Percentiles rank a stretch among this genome's conserved stretches.
phyloP scores from a whole-genome alignment of 2,113 vertebrate genomes.

The Egretta garzetta region DNA sequence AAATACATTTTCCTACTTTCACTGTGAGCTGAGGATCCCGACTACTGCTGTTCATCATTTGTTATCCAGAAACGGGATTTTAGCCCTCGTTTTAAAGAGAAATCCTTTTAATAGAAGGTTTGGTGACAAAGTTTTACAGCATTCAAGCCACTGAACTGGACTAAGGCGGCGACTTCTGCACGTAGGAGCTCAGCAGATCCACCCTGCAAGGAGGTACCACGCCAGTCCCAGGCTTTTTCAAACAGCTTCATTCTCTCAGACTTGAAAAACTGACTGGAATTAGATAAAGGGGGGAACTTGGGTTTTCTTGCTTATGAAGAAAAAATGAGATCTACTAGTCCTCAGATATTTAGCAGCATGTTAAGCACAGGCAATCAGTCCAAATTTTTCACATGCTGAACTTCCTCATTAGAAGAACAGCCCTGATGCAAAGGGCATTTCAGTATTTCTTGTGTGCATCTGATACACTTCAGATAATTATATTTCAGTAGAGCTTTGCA shows the following conservation, averaged over 20 bases:
- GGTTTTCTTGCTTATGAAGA: not conserved
- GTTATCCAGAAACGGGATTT: not conserved
- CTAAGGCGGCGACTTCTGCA: not conserved
- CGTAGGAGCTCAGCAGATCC: not conserved
- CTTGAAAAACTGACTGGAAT: not conserved
- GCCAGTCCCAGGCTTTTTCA: not conserved
- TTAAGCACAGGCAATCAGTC: not conserved
- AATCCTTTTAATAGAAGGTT: not conserved
- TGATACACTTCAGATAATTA: not conserved
- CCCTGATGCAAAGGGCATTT: not conserved
- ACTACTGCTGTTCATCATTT: not conserved
- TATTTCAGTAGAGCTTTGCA: conserved; percentile 2
- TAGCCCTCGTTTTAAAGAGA: not conserved
- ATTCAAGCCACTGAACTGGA: not conserved
- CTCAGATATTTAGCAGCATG: not conserved
- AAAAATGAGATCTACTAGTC: not conserved
- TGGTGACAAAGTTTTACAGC: not conserved
- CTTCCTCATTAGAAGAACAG: not conserved
- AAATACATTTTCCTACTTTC: not conserved
- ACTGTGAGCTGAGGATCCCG: not conserved
- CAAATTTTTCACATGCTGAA: not conserved
- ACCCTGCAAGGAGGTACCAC: not conserved
- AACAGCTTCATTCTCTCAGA: not conserved
- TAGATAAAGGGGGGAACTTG: not conserved
- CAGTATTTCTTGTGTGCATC: not conserved